Base-by-base conservation (phyloP, 1,140 invertebrate species). In the Caligus rogercresseyi region DNA sequence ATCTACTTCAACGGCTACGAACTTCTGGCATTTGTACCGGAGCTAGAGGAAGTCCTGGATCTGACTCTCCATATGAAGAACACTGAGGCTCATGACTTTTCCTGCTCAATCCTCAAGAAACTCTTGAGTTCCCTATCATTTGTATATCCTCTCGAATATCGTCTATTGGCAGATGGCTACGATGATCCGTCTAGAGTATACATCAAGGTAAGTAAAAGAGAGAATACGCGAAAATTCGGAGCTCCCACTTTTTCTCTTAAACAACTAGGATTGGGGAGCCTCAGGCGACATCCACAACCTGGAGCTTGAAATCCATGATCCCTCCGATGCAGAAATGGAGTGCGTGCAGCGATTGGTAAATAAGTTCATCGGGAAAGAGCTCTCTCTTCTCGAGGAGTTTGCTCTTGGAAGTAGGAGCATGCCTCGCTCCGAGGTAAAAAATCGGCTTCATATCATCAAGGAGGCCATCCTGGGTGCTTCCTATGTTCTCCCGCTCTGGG, bases 241-340 rank as follows among this genome's bases (percentile, higher is more conserved):
- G 59, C 55, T 25, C 24, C 66, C 16, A 52, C 15, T 11, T 15
- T 16, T 65, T 68, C 62, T n/a, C n/a, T n/a, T n/a, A n/a, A n/a
- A n/a, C n/a, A 43, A 43, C 7, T 67, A 82, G 82, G 81, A 90
- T 65, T 95, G 90, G 91, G 89, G 86, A 0, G 76, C 79, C 63
- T 74, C 81, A 0, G 78, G 80, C 13, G 73, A 85, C 67, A 69
- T 85, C 2, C 73, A 83, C 23, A 75, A 81, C 2, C 71, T 86
- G 13, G 76, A 81, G 4, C 74, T 89, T 1, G 73, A 83, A 51
- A 93, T 86, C 86, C 85, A 88, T 69, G 72, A 82, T 16, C 87
- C 89, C 0, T 77, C 73, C 19, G 71, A 78, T 19, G 78, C 81
- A 61, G 88, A 91, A 72, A 76, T 85, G 0, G 69, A 72, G 7